Evolutionary conservation across 2,888 invertebrate species (phyloP), one percentile per base, ranked within the genome.

Genomic region (Papilio protenor): DNA sequence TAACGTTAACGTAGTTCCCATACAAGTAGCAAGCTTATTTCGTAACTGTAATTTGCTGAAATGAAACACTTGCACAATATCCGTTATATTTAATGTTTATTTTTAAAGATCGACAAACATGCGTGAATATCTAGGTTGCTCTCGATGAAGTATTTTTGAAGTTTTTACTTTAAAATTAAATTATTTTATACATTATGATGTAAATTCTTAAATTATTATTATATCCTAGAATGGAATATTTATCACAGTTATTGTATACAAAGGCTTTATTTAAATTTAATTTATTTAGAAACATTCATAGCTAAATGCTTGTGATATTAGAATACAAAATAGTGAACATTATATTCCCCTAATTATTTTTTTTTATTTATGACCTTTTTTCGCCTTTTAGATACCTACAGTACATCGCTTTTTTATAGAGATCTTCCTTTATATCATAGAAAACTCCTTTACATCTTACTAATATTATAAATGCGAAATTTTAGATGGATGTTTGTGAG

Each of bases 21-120:
- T 77, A 73, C 69, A 73, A 77, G 47, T 55, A 47, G 27, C 69
- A 66, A 55, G 23, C 45, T 33, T n/a, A 57, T 77, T 66, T 73
- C 45, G 77, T 18, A 77, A 77, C 69, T 61, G 66, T 55, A 77
- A 77, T 77, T 73, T 73, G 47, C 55, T 21, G n/a, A 73, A 69
- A 66, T 66, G 66, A 77, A 73, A 73, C 55, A 27, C 21, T 77
- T 77, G 66, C 73, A 73, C 57, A 57, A 77, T 69, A 57, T 73
- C 73, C 77, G 73, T 18, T 8, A 40, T 55, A 55, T 55, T 45
- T 73, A 12, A 45, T 5, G 18, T 33, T n/a, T 59, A n/a, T 59
- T 71, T 71, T 23, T 14, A 45, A 47, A 52, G 59, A 72, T 59
- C 21, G 12, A 33, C 49, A 33, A 71, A 27, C 47, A 49, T 59